These are phyloP conservation scores for Tretioscincus oriximinensis DNA, from an alignment of 2,113 vertebrate genomes.

Conservation along the genomic window DNA sequence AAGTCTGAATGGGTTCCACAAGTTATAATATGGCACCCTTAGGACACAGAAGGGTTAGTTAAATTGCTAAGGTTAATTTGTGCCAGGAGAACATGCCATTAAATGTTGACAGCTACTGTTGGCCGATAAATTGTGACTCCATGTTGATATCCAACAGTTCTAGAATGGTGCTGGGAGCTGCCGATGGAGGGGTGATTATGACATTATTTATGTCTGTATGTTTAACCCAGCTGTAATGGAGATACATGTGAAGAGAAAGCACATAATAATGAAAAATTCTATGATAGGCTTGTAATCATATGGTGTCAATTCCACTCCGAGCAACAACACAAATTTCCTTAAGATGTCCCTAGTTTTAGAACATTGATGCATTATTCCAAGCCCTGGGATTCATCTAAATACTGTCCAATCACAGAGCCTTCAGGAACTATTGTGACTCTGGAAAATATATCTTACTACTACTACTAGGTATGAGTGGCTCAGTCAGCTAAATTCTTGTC, in stretches of 20 bases:
- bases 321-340: not conserved
- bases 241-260: not conserved
- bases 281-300: not conserved
- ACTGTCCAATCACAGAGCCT: too few species aligned
- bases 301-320: fast-evolving
- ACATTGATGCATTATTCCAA: too few species aligned
- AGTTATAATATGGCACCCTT: conserved; percentile 12
- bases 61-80: conserved; percentile 20
- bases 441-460: too few species aligned
- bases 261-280: too few species aligned
- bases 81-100: not conserved
- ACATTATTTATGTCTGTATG: not conserved
- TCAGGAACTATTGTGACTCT: too few species aligned
- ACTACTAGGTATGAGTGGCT: too few species aligned
- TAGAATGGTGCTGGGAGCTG: fast-evolving
- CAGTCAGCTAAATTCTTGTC: too few species aligned
- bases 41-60: not conserved
- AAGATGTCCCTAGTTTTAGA: too few species aligned
- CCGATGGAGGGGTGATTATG: not conserved
- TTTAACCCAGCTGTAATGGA: conserved; percentile 6
- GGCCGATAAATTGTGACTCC: not conserved
- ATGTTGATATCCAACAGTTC: not conserved
- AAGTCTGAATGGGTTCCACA: conserved; percentile 8
- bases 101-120: not conserved
- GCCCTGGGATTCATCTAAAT: too few species aligned